Evolutionary conservation across 2,888 invertebrate species (phyloP), one percentile per base, ranked within the genome.

Genomic region (Gisinianus flammeolus): DNA sequence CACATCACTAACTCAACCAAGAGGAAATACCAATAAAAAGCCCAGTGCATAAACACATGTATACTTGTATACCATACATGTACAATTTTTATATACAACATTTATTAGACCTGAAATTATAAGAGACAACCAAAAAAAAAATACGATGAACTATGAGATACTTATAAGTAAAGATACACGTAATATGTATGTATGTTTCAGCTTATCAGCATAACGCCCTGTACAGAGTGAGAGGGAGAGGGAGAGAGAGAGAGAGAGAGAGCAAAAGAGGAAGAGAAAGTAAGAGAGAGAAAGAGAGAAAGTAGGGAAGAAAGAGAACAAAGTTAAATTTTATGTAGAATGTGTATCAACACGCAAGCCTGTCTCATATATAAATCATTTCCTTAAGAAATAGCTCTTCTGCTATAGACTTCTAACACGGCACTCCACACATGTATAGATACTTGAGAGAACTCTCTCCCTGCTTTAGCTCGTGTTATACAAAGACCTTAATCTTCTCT

Each of bases 251-350:
- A 58, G 56, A 58, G 56, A n/a, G 44, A 58, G 56, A 58, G 22
- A 58, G 56, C 19, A 58, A 58, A 62, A 62, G 28, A 28, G 1
- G 28, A 28, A 26, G 26, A 26, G 62, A 26, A 24, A 26, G 5
- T 58, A 22, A 62, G 24, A 62, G 3, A 54, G 54, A 54, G 16
- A 54, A 16, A 44, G 4, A 62, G 16, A 62, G 28, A 62, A 28
- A 26, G 12, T 19, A 70, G 35, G 2, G 26, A 10, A 54, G 35
- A 24, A 69, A 22, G 30, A 52, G 56, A 56, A 30, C 58, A 24
- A 19, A 71, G 71, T 71, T 71, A 33, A 71, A 71, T 71, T 71
- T 71, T 71, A 71, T 71, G 71, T 56, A 71, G 71, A 71, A 31
- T 58, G 71, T 58, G 56, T n/a, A 58, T 58, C 22, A 71, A 24